Percentiles rank a stretch among this genome's conserved stretches.
Evolutionary conservation across 2,113 vertebrate genomes (phyloP).

Genomic region (Planiliza haematocheilus): DNA sequence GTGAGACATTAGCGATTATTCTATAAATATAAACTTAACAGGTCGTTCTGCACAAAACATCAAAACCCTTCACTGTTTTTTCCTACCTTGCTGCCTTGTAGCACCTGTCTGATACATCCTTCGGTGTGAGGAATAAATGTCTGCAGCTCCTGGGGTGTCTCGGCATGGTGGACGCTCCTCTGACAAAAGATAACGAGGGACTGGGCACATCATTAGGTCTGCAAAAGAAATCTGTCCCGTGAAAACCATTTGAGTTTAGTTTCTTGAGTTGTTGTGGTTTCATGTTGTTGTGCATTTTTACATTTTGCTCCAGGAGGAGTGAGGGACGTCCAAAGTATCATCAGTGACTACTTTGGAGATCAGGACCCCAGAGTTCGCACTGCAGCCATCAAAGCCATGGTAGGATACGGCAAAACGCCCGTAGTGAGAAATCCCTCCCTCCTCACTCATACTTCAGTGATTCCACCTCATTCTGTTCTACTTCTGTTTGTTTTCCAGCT

Average conservation of each 20-base stretch:
- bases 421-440: fast-evolving
- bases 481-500: constrained; percentile 80
- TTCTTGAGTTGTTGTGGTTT: background rate
- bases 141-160: constrained; percentile 94
- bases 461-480: background rate
- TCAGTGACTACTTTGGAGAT: constrained; percentile 95
- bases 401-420: constrained; percentile 52
- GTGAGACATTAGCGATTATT: constrained; percentile 63
- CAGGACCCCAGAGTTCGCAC: constrained; percentile 96
- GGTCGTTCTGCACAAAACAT: background rate
- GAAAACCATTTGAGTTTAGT: too few relatives aligned
- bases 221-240: background rate
- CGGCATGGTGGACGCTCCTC: constrained; percentile 86
- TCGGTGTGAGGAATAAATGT: constrained; percentile 96
- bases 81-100: constrained; percentile 49
- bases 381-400: constrained; percentile 97
- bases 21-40: background rate
- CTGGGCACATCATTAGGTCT: constrained; percentile 38
- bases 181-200: constrained; percentile 86
- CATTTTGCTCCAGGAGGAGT: constrained; percentile 64
- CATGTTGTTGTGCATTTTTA: background rate
- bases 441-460: fast-evolving
- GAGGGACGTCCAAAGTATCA: constrained; percentile 93
- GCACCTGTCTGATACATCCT: constrained; percentile 93
- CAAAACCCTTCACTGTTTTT: background rate